Base-by-base conservation (phyloP, 2,797 vertebrate species). In the Danio jaintianensis region DNA sequence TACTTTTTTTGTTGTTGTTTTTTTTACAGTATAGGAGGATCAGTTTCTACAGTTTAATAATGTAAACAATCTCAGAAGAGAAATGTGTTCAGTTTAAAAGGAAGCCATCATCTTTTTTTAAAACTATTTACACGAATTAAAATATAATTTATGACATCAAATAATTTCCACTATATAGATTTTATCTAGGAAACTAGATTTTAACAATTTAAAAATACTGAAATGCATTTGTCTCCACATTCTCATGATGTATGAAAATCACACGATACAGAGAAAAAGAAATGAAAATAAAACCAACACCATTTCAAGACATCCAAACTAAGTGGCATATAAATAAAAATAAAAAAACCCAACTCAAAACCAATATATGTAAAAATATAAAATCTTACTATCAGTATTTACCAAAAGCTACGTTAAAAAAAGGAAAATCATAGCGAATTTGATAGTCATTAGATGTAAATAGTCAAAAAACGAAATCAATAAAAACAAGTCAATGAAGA, bases 171-270 rank as follows among this genome's bases (percentile, higher is more conserved):
- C 94, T 92, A 93, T 96, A 90, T 96, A 96, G 94, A 94, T 96
- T 94, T 95, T 95, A 95, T 96, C 97, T 99, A 98, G 93, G 97
- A 99, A 99, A 99, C 97, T 99, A 99, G 97, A 95, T 94, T 95
- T 94, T 90, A 97, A 98, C 96, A 96, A 97, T 98, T 98, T 96
- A 98, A 98, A 99, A 99, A 99, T 98, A 98, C 96, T 97, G 96
- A 97, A 96, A 98, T 97, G 96, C 92, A 92, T 93, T 94, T 93
- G 88, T 94, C 91, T 92, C 92, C 93, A 93, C 92, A 94, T 93
- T 95, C 93, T 92, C 91, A 92, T 93, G 88, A 93, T 91, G 90
- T 91, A 94, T 94, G 94, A 97, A 74, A 97, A 97, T 96, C 96
- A 97, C 97, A 96, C 95, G 86, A 94, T 95, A 96, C 92, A 88